These are phyloP conservation scores for Uria aalge DNA, from an alignment of 2,113 vertebrate genomes.

Conservation along the genomic window DNA sequence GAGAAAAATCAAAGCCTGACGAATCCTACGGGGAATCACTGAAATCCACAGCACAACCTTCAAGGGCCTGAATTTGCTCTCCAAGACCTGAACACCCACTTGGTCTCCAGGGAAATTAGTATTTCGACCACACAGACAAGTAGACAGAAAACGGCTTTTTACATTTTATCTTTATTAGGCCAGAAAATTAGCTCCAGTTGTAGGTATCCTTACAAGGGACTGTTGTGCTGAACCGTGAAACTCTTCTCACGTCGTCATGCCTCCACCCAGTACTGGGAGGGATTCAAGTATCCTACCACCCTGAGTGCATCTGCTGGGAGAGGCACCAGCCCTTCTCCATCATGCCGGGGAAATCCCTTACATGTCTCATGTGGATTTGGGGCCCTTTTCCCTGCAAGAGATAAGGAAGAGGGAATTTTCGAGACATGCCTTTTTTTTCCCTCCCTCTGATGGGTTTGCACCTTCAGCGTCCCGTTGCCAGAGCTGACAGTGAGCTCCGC, in stretches of 20 bases:
- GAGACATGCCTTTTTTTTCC: rapidly evolving
- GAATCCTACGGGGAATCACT: not conserved
- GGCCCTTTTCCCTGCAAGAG: not conserved
- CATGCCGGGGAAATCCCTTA: not conserved
- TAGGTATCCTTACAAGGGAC: not conserved
- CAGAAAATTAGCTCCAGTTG: not conserved
- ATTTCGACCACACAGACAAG: not conserved
- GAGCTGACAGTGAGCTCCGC: rapidly evolving
- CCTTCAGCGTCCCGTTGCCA: rapidly evolving
- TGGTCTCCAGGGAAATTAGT: not conserved
- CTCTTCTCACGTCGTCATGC: not conserved
- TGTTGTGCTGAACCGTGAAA: not conserved
- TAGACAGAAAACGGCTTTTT: not conserved
- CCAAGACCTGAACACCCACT: not conserved
- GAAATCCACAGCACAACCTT: not conserved
- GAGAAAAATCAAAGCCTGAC: not conserved
- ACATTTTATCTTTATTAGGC: not conserved
- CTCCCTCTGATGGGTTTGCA: rapidly evolving
- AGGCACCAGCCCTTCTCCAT: not conserved
- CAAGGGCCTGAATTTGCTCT: not conserved
- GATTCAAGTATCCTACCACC: not conserved
- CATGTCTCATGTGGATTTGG: rapidly evolving
- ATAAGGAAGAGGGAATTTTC: not conserved
- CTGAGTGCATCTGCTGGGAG: not conserved
- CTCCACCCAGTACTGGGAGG: not conserved